A percentile compares a stretch with the other conserved stretches of the same genome.
Evolutionary conservation across 2,113 vertebrate species (phyloP).

Genomic region (Ciconia boyciana): DNA sequence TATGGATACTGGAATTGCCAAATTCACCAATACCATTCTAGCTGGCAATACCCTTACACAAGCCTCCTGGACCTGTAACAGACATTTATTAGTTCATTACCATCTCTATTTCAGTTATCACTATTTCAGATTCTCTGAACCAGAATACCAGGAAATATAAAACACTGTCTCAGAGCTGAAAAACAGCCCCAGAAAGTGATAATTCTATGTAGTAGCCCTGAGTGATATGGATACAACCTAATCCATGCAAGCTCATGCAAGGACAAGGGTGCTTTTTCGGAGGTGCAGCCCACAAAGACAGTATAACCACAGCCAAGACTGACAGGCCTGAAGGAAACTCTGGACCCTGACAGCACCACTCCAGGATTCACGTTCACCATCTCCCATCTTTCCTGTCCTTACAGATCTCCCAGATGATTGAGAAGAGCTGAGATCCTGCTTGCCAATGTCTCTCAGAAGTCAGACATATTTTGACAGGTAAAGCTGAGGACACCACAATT

Average conservation of each 20-base stretch:
- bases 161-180: background rate
- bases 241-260: background rate
- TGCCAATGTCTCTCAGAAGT: background rate
- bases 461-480: background rate
- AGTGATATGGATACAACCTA: background rate
- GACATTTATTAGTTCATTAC: background rate
- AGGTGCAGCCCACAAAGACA: background rate
- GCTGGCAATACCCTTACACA: background rate
- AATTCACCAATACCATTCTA: background rate
- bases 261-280: background rate
- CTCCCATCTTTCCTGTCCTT: background rate
- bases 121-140: background rate
- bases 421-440: background rate
- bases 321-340: background rate
- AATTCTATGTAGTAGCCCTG: background rate
- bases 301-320: background rate
- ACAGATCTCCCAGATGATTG: background rate
- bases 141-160: background rate
- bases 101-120: background rate
- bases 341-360: background rate
- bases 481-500: background rate
- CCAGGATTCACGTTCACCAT: background rate
- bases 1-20: background rate
- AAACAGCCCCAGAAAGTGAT: background rate
- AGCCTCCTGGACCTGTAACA: background rate